Evolutionary conservation across 2,113 vertebrate species (phyloP), one percentile per base, ranked within the genome.

Genomic region (Lagopus leucura): DNA sequence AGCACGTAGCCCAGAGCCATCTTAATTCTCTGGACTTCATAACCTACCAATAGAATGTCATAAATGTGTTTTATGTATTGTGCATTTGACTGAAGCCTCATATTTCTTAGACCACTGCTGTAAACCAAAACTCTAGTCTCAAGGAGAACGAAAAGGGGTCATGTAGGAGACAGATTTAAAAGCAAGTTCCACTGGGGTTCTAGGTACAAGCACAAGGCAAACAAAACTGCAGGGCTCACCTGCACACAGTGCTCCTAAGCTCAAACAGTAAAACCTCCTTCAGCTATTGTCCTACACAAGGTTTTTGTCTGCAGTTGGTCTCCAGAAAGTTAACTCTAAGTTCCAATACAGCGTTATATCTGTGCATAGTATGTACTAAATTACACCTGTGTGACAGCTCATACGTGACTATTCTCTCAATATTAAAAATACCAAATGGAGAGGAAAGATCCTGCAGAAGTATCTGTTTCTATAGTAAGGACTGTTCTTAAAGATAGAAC

Each of bases 21-120:
- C 87, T 87, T 78, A 48, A 84, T 65, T 89, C 82, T 52, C 84
- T 32, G 45, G 67, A 66, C 50, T 71, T 38, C 58, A 13, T 10
- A 61, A 43, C 45, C 77, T 75, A 58, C 82, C 70, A 27, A 24
- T 16, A 36, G 70, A 2, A 19, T 54, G 24, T 94, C 92, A 14
- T 88, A 88, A 93, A 83, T 0, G 71, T 89, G 87, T 14, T 95
- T 96, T 94, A 95, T 93, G 82, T 61, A 57, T 91, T 61, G 4
- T 5, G 38, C 36, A 32, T 84, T 86, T 74, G 45, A 80, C 75
- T 55, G 81, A 90, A 66, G 76, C 76, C 91, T 89, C 93, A 54
- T 74, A 63, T 69, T 88, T 83, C 70, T 92, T 60, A n/a, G 58
- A 38, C 58, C 21, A 71, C 66, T 45, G 60, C 90, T 85, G 28